Evolutionary conservation across 1,140 invertebrate species (phyloP).

Genomic region (Drosophila albomicans): DNA sequence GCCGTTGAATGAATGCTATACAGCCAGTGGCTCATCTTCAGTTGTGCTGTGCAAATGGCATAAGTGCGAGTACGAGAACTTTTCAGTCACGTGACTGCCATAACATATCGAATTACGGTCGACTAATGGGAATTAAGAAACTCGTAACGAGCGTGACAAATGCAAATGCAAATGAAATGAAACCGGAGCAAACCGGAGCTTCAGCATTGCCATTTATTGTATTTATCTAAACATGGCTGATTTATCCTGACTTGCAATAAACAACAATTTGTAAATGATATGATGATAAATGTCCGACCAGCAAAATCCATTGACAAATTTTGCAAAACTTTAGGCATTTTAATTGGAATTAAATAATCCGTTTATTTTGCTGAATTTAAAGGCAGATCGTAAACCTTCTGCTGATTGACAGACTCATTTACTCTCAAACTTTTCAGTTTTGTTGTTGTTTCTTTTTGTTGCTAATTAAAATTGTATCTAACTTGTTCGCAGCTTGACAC

Average conservation of each 20-base stretch:
- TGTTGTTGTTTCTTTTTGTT: background rate
- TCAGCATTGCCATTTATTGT: conserved; percentile 21
- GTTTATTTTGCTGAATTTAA: too few species aligned
- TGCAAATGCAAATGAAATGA: conserved; percentile 71
- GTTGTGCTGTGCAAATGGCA: conserved; percentile 18
- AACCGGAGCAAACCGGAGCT: conserved; percentile 4
- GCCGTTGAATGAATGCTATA: background rate
- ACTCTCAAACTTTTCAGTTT: background rate
- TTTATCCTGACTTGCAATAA: conserved; percentile 37
- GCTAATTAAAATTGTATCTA: conserved; percentile 23
- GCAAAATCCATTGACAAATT: conserved; percentile 27
- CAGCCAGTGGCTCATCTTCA: conserved; percentile 10
- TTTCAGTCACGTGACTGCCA: conserved; percentile 64
- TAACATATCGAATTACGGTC: conserved; percentile 64
- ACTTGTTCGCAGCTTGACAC: conserved; percentile 11
- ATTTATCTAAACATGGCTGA: conserved; percentile 28
- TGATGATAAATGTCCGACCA: conserved; percentile 19
- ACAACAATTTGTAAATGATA: conserved; percentile 44
- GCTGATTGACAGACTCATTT: background rate
- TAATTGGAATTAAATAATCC: too few species aligned
- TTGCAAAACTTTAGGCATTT: background rate
- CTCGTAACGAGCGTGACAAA: conserved; percentile 71
- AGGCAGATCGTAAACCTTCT: background rate
- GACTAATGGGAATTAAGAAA: conserved; percentile 66
- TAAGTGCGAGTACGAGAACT: conserved; percentile 24